Base-by-base conservation (phyloP, 2,888 invertebrate genomes). In the Pristionchus fissidentatus region DNA sequence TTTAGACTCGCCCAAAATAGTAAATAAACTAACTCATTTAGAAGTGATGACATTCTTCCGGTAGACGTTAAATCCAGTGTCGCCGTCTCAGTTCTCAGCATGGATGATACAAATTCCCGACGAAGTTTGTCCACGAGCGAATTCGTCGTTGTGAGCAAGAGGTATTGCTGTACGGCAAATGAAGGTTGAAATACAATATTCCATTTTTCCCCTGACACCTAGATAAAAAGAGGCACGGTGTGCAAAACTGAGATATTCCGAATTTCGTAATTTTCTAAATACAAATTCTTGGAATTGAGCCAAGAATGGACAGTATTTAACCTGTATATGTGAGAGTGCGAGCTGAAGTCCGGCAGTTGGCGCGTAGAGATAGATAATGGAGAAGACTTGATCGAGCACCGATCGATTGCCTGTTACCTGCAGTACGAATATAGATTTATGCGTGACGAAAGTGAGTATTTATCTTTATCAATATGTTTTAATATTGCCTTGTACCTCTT, bases 1-100 rank as follows among this genome's bases (percentile, higher is more conserved):
- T 3, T 29, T 62, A 62, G 29, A 62, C 32, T 13, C 5, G 1
- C 8, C 13, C 19, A 15, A 10, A 19, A 29, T 2, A 3, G 0
- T 62, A 3, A 38, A 38, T 35, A 26, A 55, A 85, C 87, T 57
- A 19, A 88, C 88, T 87, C 87, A 80, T 86, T 87, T 49, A 88
- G 78, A 26, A 87, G 84, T 26, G 84, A 84, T n/a, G 85, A 84
- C 46, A 88, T 85, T 29, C 52, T 82, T 15, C 88, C 88, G 2
- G 86, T 81, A 19, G 86, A 79, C 29, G 84, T 84, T 1, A 46
- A 41, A 62, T 87, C 87, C n/a, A 86, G 70, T 86, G 87, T 87
- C 38, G 84, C 85, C 0, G 88, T 86, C 32, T 88, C 87, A 0
- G 43, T 15, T 0, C 73, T 32, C 35, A 73, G 73, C 1, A 73